Evolutionary conservation across 2,888 invertebrate genomes (phyloP), one percentile per base, ranked within the genome.

Genomic region (Lydus trimaculatus): DNA sequence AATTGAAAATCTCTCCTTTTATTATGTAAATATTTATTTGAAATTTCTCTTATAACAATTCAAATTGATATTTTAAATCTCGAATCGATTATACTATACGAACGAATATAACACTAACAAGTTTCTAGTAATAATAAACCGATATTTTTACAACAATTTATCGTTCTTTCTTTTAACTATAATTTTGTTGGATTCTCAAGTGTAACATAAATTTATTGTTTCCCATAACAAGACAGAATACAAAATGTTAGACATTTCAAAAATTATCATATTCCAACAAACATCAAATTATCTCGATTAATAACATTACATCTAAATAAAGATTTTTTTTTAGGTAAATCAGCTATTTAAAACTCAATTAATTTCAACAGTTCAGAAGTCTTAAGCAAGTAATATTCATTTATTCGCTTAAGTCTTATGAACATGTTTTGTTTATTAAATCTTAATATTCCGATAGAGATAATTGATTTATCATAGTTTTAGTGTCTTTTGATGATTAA

Each of bases 21-120:
- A 28, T 56, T 56, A 17, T 64, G 58, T 62, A 66, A 70, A 70
- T 70, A 64, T 70, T 70, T 66, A 66, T 66, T 66, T 64, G 63
- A 64, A 69, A 69, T 69, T 64, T 65, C 69, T 66, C 52, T 33
- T 4, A 1, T n/a, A 28, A 2, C 39, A 67, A 61, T 67, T 68
- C 39, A 61, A 64, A 68, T 64, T 31, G 58, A 58, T 62, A 43
- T 64, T 28, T 64, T 28, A 28, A 56, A 15, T 56, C n/a, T 25
- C 6, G 13, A 7, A 56, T 56, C 25, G 28, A 56, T 56, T 28
- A 23, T 1, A 56, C 28, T 56, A 56, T n/a, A 15, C 7, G n/a
- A 56, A 17, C n/a, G n/a, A 56, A 56, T 56, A 56, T 25, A n/a
- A 28, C 25, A 56, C 13, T 56, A 56, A 56, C 15, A 56, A 56